Conservation (phyloP, 1,140 invertebrate species). For the Pseudomyrmex cubaensis region DNA sequence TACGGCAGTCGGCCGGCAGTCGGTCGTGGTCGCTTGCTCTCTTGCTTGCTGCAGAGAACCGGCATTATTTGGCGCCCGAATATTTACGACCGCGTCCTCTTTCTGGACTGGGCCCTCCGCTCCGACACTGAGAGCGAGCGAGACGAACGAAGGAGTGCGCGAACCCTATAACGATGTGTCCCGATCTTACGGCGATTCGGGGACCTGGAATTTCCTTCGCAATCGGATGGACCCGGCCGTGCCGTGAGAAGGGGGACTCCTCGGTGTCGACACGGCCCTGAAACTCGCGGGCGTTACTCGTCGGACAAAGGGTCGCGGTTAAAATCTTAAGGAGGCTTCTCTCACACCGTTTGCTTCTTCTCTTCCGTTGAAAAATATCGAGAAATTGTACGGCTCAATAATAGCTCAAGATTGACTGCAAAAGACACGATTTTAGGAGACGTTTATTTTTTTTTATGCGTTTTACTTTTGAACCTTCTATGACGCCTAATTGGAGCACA, state of each 20-base stretch:
- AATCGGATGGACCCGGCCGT: slow-evolving; percentile 19
- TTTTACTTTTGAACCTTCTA: too few species aligned
- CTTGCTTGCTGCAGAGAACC: slow-evolving; percentile 63
- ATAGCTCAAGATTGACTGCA: background rate
- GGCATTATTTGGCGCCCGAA: slow-evolving; percentile 83
- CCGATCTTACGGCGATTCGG: slow-evolving; percentile 79
- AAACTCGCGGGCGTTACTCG: slow-evolving; percentile 70
- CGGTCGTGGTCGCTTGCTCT: slow-evolving; percentile 75
- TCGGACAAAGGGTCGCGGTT: slow-evolving; percentile 68
- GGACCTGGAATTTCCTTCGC: slow-evolving; percentile 72
- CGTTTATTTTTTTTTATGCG: too few species aligned
- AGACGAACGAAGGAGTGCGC: slow-evolving; percentile 48
- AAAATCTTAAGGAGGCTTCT: slow-evolving; percentile 62
- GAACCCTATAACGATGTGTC: slow-evolving; percentile 82
- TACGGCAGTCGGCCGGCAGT: slow-evolving; percentile 79
- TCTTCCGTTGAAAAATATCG: background rate
- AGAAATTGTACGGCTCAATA: slow-evolving; percentile 40
- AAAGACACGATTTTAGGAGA: background rate
- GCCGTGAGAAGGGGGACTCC: slow-evolving; percentile 12
- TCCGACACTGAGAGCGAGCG: slow-evolving; percentile 63
- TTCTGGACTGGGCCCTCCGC: slow-evolving; percentile 70
- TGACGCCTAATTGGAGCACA: too few species aligned
- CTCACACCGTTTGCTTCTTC: slow-evolving; percentile 41
- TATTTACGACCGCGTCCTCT: slow-evolving; percentile 83
- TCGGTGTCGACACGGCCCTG: slow-evolving; percentile 59